These are phyloP conservation scores for Spodoptera picta DNA, from an alignment of 2,888 invertebrate genomes.

Conservation along the genomic window DNA sequence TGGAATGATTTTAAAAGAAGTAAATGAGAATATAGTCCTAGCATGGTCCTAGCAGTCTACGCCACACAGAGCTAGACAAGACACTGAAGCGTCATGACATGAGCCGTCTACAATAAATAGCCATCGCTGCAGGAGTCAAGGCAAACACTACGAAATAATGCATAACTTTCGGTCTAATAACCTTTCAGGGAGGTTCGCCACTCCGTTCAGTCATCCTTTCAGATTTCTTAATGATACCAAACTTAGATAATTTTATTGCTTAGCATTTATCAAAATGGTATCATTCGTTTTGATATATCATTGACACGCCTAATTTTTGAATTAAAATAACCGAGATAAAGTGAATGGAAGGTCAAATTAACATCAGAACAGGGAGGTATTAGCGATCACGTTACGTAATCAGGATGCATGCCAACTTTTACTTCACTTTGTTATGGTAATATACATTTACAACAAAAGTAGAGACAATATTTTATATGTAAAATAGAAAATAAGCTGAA, in stretches of 20 bases:
- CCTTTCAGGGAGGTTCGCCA: conserved; percentile 26
- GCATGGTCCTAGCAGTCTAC: too few species aligned
- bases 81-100: neutral
- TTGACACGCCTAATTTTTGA: conserved; percentile 28
- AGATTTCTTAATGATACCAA: conserved; percentile 21
- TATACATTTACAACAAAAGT: conserved; percentile 15
- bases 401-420: conserved; percentile 41
- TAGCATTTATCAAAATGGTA: conserved; percentile 14
- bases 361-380: conserved; percentile 31
- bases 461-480: conserved; percentile 24
- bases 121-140: conserved; percentile 23
- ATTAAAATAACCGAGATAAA: conserved; percentile 32
- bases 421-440: conserved; percentile 28
- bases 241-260: conserved; percentile 35
- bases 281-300: conserved; percentile 9
- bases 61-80: too few species aligned
- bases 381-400: conserved; percentile 24
- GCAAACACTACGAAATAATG: conserved; percentile 22
- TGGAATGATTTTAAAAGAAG: too few species aligned
- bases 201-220: conserved; percentile 4
- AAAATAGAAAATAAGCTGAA: conserved; percentile 21
- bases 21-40: too few species aligned
- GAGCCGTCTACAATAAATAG: conserved; percentile 19
- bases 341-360: conserved; percentile 44
- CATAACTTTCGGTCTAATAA: conserved; percentile 17